A percentile compares a stretch with the other conserved stretches of the same genome.
Conservation (phyloP, 2,797 vertebrate species). For the Valencia hispanica region DNA sequence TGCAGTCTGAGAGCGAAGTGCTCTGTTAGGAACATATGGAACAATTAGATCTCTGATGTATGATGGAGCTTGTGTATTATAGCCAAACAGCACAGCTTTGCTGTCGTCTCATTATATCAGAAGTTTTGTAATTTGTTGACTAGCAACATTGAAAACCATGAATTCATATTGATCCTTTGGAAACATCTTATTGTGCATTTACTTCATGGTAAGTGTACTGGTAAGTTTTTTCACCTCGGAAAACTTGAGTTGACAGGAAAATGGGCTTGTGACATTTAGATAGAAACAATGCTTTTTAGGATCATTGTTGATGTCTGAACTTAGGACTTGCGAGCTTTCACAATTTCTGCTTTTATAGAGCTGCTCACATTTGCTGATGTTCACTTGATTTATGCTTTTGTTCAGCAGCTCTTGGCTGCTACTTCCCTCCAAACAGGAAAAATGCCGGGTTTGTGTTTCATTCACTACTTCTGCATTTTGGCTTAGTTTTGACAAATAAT, state of each 20-base stretch:
- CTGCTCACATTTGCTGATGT: too few species aligned
- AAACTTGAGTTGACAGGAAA: too few species aligned
- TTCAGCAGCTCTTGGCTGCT: not conserved
- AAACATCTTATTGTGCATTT: too few species aligned
- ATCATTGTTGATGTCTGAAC: not conserved
- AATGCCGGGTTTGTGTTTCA: not conserved
- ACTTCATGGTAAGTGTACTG: too few species aligned
- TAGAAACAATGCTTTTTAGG: too few species aligned
- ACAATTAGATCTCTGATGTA: too few species aligned
- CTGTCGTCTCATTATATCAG: not conserved
- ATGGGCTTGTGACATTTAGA: too few species aligned
- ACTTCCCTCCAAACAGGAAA: not conserved
- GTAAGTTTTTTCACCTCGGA: too few species aligned
- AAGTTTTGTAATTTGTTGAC: not conserved
- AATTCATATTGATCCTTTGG: too few species aligned
- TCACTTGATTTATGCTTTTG: not conserved
- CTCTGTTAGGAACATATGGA: too few species aligned
- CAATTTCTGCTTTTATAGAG: not conserved
- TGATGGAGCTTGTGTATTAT: too few species aligned
- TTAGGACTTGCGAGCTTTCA: not conserved
- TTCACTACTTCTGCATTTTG: not conserved
- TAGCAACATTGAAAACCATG: not conserved
- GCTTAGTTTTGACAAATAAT: not conserved
- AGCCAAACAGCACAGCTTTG: not conserved
- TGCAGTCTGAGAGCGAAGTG: too few species aligned